phyloP scores from a whole-genome alignment of 2,888 invertebrate genomes.

The Acrobasis consociella region DNA sequence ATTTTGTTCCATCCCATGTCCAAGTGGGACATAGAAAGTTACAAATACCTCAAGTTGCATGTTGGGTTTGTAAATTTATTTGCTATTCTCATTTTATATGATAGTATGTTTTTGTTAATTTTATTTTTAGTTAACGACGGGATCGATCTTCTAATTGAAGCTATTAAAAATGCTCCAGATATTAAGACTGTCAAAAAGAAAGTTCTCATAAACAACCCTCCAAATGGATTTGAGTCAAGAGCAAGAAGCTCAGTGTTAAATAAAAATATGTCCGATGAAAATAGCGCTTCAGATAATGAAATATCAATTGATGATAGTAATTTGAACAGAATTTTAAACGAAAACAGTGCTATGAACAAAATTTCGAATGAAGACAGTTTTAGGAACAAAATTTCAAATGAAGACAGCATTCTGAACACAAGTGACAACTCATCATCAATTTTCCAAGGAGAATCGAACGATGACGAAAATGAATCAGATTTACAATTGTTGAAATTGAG shows the following conservation, averaged over 20 bases:
- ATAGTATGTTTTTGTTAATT: slow-evolving; percentile 5
- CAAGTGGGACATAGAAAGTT: no score
- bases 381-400: background rate
- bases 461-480: slow-evolving; percentile 5
- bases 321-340: no score
- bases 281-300: background rate
- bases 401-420: background rate
- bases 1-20: no score
- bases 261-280: background rate
- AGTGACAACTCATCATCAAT: background rate
- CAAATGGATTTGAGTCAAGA: slow-evolving; percentile 1
- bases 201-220: slow-evolving; percentile 26
- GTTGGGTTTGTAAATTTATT: no score
- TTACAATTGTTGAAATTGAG: background rate
- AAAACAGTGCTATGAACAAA: background rate
- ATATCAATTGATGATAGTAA: background rate
- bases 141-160: slow-evolving; percentile 66
- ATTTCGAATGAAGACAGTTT: background rate
- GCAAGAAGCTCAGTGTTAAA: background rate
- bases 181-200: slow-evolving; percentile 56
- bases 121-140: slow-evolving; percentile 63
- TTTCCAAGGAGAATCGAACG: background rate
- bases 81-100: no score
- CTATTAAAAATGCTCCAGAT: slow-evolving; percentile 67
- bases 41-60: no score